phyloP scores from a whole-genome alignment of 2,113 vertebrate species.

The Microtus pennsylvanicus region DNA sequence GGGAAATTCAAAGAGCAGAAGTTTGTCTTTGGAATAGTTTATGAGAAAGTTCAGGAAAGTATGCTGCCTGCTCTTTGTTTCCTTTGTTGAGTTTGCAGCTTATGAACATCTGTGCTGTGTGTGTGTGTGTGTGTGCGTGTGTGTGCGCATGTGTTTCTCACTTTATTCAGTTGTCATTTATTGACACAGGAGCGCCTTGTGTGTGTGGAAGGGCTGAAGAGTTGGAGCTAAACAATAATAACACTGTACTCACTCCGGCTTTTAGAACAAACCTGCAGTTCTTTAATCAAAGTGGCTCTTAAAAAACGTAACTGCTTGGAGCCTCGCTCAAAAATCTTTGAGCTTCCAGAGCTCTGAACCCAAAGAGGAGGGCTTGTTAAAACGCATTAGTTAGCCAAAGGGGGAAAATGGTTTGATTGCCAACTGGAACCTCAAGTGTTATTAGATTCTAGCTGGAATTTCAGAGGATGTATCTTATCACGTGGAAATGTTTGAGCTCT shows the following conservation, averaged over 20 bases:
- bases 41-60: slow-evolving; percentile 22
- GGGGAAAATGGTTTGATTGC: slow-evolving; percentile 43
- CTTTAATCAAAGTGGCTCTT: slow-evolving; percentile 58
- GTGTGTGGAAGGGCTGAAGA: slow-evolving; percentile 12
- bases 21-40: slow-evolving; percentile 37
- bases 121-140: neutral
- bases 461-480: slow-evolving; percentile 60
- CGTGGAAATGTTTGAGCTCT: slow-evolving; percentile 75
- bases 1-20: slow-evolving; percentile 14
- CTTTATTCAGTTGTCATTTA: slow-evolving; percentile 33
- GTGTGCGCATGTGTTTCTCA: neutral
- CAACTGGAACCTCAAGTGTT: slow-evolving; percentile 42
- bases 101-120: neutral
- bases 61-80: slow-evolving; percentile 1
- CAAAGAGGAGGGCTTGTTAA: neutral
- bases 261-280: slow-evolving; percentile 59
- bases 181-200: neutral
- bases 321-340: slow-evolving; percentile 51
- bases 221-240: slow-evolving; percentile 48
- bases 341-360: slow-evolving; percentile 8
- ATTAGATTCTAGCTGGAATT: slow-evolving; percentile 74
- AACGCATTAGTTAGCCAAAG: slow-evolving; percentile 34
- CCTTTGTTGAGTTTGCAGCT: slow-evolving; percentile 52
- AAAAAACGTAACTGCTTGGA: neutral
- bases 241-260: neutral